phyloP scores from a whole-genome alignment of 1,140 invertebrate genomes.

The Anadara kagoshimensis region DNA sequence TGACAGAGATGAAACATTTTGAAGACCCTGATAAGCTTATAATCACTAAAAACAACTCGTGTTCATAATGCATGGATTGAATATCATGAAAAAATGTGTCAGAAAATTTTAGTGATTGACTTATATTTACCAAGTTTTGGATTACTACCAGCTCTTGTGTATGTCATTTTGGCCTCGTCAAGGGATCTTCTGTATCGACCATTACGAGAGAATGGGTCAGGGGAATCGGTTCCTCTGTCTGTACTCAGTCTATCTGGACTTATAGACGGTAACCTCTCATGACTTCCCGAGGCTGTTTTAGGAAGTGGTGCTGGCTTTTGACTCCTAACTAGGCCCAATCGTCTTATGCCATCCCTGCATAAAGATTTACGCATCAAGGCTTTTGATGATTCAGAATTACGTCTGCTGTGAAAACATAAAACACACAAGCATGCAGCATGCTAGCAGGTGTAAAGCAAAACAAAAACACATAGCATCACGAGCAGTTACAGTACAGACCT shows the following conservation, averaged over 20 bases:
- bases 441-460: background rate
- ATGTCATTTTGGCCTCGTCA: slow-evolving; percentile 29
- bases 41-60: too few species aligned
- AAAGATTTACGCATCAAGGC: slow-evolving; percentile 7
- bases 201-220: slow-evolving; percentile 32
- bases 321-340: slow-evolving; percentile 52
- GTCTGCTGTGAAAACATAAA: slow-evolving; percentile 9
- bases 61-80: too few species aligned
- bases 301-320: slow-evolving; percentile 45
- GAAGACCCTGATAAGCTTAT: too few species aligned
- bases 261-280: slow-evolving; percentile 40
- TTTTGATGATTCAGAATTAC: slow-evolving; percentile 3
- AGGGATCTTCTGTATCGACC: slow-evolving; percentile 31
- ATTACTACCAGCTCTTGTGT: slow-evolving; percentile 1
- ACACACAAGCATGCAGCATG: slow-evolving; percentile 8
- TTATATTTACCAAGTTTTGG: too few species aligned
- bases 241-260: slow-evolving; percentile 43
- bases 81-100: too few species aligned
- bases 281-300: slow-evolving; percentile 46
- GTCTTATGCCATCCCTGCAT: slow-evolving; percentile 51
- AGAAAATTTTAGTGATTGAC: too few species aligned
- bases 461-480: too few species aligned
- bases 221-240: slow-evolving; percentile 23
- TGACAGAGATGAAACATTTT: too few species aligned
- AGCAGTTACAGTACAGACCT: too few species aligned